phyloP scores from a whole-genome alignment of 2,797 vertebrate species.

The Tadarida brasiliensis region DNA sequence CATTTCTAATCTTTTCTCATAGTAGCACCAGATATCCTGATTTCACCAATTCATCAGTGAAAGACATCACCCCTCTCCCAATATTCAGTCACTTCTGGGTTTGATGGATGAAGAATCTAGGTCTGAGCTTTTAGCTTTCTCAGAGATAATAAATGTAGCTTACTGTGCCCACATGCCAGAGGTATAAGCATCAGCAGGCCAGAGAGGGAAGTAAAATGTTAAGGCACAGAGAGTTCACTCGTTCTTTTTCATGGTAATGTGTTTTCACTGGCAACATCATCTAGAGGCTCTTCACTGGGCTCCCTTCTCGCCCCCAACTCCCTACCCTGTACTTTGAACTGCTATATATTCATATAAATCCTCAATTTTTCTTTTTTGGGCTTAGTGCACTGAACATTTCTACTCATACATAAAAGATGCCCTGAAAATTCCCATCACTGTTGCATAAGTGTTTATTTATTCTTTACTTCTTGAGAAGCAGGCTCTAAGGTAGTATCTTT shows the following conservation, averaged over 20 bases:
- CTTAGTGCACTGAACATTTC: constrained; percentile 61
- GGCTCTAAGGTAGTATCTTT: constrained; percentile 56
- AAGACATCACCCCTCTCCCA: not conserved
- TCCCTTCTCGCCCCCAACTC: not conserved
- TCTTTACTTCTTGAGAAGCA: constrained; percentile 64
- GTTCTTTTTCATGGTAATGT: constrained; percentile 69
- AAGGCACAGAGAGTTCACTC: not conserved
- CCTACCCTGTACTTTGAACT: constrained; percentile 36
- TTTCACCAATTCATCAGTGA: constrained; percentile 32
- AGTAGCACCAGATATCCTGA: constrained; percentile 56
- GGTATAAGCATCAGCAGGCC: not conserved
- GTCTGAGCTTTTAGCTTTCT: not conserved
- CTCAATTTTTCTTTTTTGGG: constrained; percentile 69
- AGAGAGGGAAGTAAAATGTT: not conserved
- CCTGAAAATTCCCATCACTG: constrained; percentile 28
- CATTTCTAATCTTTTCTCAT: constrained; percentile 64
- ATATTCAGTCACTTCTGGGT: not conserved
- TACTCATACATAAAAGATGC: constrained; percentile 73
- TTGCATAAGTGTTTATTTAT: constrained; percentile 74
- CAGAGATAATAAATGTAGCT: constrained; percentile 58
- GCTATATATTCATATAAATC: constrained; percentile 59
- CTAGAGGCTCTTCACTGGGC: not conserved
- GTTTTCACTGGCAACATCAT: constrained; percentile 35
- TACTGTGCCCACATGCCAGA: not conserved
- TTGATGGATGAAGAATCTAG: constrained; percentile 40